Base-by-base conservation (phyloP, 2,888 invertebrate species). In the Cremastinae sp. region DNA sequence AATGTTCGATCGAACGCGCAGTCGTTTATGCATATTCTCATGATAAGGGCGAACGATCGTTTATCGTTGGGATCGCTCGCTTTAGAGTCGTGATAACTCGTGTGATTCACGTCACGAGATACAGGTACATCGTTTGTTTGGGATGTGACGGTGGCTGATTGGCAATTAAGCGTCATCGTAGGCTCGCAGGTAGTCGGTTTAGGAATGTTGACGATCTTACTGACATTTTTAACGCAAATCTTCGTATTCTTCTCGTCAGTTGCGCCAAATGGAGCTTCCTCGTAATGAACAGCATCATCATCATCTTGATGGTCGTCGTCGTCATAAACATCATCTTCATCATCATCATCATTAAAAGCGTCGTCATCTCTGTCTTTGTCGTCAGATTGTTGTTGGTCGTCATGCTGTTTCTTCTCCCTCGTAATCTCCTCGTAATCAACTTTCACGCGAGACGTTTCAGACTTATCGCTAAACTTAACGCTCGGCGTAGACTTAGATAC, bases 161-260 rank as follows among this genome's bases (percentile, higher is more conserved):
- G 88, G 87, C 88, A 83, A 85, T 80, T 89, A 89, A 89, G 89
- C 89, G 89, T 89, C 89, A 89, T 89, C 89, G 86, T 89, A 89
- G 89, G 89, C 89, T 89, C 88, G 88, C 88, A 89, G 88, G 88
- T 88, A 89, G 86, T 89, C 88, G 85, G 83, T 87, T 83, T 89
- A 89, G 89, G 89, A 89, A 89, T 89, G 89, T 89, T 86, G 85
- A 86, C 85, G 84, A 85, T 85, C 84, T 85, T 78, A 75, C 77
- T 75, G 74, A 81, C 80, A 70, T 73, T 68, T 65, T 78, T 62
- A 39, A 79, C 78, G 62, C 75, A 18, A 16, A 64, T 55, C 37
- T 51, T 41, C 68, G 39, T 62, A 53, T 22, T 41, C 9, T 37
- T 59, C 12, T 43, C 74, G 75, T 79, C 77, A 74, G 66, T 74